Conservation (phyloP, 2,888 invertebrate species). For the Pachliopta kotzebuea region DNA sequence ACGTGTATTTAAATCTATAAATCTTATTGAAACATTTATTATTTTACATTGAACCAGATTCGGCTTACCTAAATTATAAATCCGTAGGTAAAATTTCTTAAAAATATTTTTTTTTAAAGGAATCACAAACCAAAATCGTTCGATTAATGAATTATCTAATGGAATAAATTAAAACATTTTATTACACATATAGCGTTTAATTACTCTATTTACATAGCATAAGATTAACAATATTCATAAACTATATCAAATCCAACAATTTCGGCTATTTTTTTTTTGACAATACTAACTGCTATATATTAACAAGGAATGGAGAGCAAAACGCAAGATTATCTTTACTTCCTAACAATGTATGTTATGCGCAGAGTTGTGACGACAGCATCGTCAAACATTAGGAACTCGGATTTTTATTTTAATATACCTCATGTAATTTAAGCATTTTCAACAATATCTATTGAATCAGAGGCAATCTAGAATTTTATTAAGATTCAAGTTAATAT, state of each 20-base stretch:
- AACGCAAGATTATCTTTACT: conserved; percentile 60
- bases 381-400: conserved; percentile 63
- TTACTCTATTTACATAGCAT: conserved; percentile 80
- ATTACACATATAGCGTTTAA: conserved; percentile 80
- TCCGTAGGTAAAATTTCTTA: conserved; percentile 42
- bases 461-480: background rate
- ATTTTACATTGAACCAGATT: conserved; percentile 45
- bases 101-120: conserved; percentile 46
- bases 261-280: conserved; percentile 70
- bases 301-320: conserved; percentile 76
- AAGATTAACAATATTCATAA: conserved; percentile 80
- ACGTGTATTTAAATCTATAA: background rate
- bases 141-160: conserved; percentile 48
- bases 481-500: background rate
- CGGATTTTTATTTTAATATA: conserved; percentile 32
- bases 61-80: conserved; percentile 66
- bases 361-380: conserved; percentile 51
- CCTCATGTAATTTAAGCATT: background rate
- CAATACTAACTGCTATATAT: conserved; percentile 75
- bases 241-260: conserved; percentile 81
- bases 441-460: background rate
- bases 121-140: conserved; percentile 5
- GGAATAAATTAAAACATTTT: conserved; percentile 74
- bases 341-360: conserved; percentile 49
- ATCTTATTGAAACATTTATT: conserved; percentile 53